phyloP scores from a whole-genome alignment of 2,113 vertebrate species.

The Antidorcas marsupialis region DNA sequence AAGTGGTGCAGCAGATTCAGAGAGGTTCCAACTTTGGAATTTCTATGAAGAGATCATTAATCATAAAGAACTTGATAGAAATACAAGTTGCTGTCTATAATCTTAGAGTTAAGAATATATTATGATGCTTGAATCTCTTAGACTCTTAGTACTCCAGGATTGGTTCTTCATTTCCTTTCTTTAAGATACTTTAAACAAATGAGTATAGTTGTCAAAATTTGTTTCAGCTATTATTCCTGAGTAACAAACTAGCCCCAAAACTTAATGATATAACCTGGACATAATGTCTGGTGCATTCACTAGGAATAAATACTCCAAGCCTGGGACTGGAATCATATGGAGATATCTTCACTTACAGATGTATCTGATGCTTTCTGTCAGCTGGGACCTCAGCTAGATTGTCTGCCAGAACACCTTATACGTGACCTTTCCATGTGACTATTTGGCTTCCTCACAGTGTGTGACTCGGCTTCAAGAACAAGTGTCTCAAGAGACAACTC shows the following conservation, averaged over 20 bases:
- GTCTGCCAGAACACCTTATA: neutral
- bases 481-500: neutral
- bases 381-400: neutral
- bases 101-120: neutral
- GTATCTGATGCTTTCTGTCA: neutral
- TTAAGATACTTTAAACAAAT: neutral
- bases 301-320: neutral
- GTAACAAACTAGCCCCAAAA: neutral
- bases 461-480: neutral
- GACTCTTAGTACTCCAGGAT: neutral
- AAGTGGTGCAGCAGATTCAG: neutral
- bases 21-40: neutral
- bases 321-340: neutral
- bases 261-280: neutral
- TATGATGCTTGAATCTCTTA: neutral
- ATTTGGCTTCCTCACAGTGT: neutral
- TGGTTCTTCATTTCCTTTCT: neutral
- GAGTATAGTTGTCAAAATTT: neutral
- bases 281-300: neutral
- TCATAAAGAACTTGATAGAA: slow-evolving; percentile 2
- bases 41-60: slow-evolving; percentile 22
- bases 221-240: neutral
- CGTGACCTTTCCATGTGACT: neutral
- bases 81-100: neutral
- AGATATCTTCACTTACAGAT: neutral